Evolutionary conservation across 2,888 invertebrate genomes (phyloP).

Genomic region (Chymomyza amoena): DNA sequence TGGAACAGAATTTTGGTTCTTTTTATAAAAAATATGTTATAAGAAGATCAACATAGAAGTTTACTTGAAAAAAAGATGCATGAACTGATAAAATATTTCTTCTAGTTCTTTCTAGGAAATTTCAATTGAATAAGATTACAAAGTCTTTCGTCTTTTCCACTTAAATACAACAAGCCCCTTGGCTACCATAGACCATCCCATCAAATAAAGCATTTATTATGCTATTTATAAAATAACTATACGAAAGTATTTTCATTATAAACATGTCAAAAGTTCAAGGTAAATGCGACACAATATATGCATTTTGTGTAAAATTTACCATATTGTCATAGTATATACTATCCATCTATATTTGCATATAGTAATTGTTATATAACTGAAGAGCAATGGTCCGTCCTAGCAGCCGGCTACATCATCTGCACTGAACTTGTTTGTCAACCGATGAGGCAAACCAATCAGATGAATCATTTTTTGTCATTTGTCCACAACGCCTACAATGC

Average conservation of each 20-base stretch:
- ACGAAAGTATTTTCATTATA: background rate
- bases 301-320: background rate
- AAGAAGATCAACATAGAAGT: too few relatives aligned
- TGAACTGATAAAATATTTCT: too few relatives aligned
- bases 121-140: too few relatives aligned
- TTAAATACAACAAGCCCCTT: background rate
- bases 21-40: too few relatives aligned
- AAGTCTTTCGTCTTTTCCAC: background rate
- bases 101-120: too few relatives aligned
- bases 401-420: background rate
- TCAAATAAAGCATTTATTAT: background rate
- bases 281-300: background rate
- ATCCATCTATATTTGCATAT: background rate
- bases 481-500: conserved; percentile 32
- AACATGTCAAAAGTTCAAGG: background rate
- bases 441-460: background rate
- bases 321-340: background rate
- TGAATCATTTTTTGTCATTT: background rate
- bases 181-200: background rate
- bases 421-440: background rate
- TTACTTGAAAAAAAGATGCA: too few relatives aligned
- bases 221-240: background rate
- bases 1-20: too few relatives aligned
- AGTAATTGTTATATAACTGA: background rate
- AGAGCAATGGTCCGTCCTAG: background rate